Conservation (phyloP, 1,140 invertebrate genomes). For the Thalassaphorura encarpata region DNA sequence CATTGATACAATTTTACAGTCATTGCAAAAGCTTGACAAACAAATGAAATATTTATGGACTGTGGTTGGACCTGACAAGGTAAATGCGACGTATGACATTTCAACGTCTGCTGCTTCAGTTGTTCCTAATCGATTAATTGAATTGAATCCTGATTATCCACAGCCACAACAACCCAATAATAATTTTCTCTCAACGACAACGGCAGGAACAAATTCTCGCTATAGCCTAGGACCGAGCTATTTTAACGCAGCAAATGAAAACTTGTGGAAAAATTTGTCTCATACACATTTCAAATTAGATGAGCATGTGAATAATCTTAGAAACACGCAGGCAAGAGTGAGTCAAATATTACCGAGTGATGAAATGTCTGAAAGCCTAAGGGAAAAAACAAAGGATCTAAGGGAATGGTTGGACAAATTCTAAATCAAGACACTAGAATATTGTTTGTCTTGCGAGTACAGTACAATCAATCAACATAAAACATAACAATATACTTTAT, state of each 20-base stretch:
- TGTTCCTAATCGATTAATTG: not conserved
- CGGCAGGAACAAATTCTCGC: not conserved
- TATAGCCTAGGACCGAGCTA: not conserved
- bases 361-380: slow-evolving; percentile 3
- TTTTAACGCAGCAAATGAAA: too few relatives aligned
- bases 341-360: not conserved
- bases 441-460: not conserved
- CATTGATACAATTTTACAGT: slow-evolving; percentile 22
- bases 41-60: slow-evolving; percentile 30
- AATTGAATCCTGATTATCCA: not conserved
- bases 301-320: too few relatives aligned
- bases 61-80: slow-evolving; percentile 9
- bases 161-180: not conserved
- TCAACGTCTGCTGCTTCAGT: not conserved
- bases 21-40: slow-evolving; percentile 18
- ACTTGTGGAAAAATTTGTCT: too few relatives aligned
- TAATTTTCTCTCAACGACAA: too few relatives aligned
- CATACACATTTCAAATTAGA: too few relatives aligned
- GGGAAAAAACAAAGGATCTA: slow-evolving; percentile 26
- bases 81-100: not conserved
- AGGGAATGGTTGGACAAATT: slow-evolving; percentile 28
- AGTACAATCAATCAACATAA: not conserved
- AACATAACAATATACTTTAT: not conserved
- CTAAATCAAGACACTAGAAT: not conserved
- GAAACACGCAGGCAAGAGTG: not conserved